phyloP scores from a whole-genome alignment of 2,113 vertebrate species.

The Paedocypris sp. region DNA sequence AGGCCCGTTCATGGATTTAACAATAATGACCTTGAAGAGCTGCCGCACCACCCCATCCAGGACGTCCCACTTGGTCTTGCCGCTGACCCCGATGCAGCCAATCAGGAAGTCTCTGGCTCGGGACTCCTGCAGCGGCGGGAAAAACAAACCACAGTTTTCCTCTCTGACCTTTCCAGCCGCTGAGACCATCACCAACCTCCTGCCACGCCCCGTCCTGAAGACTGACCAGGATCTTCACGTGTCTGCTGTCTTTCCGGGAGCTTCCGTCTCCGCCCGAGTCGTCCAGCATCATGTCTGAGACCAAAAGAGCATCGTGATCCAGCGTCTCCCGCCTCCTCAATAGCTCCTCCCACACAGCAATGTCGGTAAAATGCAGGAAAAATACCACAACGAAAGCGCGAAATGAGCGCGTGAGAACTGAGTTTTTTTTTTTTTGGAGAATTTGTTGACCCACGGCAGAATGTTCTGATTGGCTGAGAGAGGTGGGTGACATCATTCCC shows the following conservation, averaged over 20 bases:
- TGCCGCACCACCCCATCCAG: conserved; percentile 89
- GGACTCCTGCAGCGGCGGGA: conserved; percentile 61
- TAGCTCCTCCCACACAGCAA: background rate
- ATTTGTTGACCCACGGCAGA: too few species aligned
- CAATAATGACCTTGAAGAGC: conserved; percentile 79
- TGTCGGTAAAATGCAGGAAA: too few species aligned
- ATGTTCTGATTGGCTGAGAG: too few species aligned
- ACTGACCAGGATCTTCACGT: conserved; percentile 85
- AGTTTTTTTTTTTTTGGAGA: too few species aligned
- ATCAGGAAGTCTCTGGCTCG: conserved; percentile 85
- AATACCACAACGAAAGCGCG: too few species aligned
- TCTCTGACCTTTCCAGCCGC: too few species aligned
- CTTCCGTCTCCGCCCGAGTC: conserved; percentile 76
- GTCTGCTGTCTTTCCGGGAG: conserved; percentile 80
- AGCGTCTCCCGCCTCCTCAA: background rate
- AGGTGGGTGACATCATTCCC: too few species aligned
- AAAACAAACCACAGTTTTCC: background rate
- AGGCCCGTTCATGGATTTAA: background rate
- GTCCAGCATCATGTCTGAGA: conserved; percentile 88
- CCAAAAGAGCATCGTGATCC: background rate
- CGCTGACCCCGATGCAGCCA: conserved; percentile 92
- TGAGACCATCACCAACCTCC: too few species aligned
- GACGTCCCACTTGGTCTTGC: conserved; percentile 98
- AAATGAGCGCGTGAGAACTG: too few species aligned
- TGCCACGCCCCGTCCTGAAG: conserved; percentile 77